Evolutionary conservation across 1,140 invertebrate species (phyloP), one percentile per base, ranked within the genome.

Genomic region (Saccostrea echinata): DNA sequence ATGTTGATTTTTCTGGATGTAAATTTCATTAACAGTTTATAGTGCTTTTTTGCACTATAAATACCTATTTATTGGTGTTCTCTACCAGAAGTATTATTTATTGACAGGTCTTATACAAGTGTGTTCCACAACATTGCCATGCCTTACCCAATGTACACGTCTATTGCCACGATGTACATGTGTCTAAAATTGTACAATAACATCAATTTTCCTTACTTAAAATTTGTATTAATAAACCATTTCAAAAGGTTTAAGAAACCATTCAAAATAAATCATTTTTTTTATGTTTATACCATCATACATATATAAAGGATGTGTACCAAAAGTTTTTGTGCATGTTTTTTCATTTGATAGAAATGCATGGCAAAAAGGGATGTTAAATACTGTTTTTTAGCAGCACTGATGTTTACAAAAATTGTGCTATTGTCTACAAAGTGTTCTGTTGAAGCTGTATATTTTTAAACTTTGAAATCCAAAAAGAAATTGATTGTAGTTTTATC

Each of bases 21-120:
- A 64, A 64, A 64, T 64, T 64, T 64, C 57, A 64, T 64, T 64
- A 64, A 43, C 43, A 6, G 4, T 43, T 43, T 43, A 43, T 43
- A 43, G 43, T 43, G 43, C 43, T 43, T 43, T 43, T 43, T 43
- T 43, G 43, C 43, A 43, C 43, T 43, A 9, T 43, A 43, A 43
- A 6, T 43, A 1, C 6, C 6, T 76, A 30, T 76, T 13, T 30
- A 76, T 30, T 30, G 68, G 68, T 76, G 68, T 76, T 76, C 68
- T 30, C 68, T 76, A 76, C 68, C 68, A 33, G 68, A 76, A 76
- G 68, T 76, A 76, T 76, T 76, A 76, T 76, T 76, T 76, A 76
- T 76, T 76, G 68, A 76, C 30, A 76, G 30, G 24, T 16, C 24
- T 13, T 13, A 61, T 61, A 61, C 21, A 57, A 18, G 13, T 57